Evolutionary conservation across 2,888 invertebrate species (phyloP).

Genomic region (Cosmorhoe ocellata): DNA sequence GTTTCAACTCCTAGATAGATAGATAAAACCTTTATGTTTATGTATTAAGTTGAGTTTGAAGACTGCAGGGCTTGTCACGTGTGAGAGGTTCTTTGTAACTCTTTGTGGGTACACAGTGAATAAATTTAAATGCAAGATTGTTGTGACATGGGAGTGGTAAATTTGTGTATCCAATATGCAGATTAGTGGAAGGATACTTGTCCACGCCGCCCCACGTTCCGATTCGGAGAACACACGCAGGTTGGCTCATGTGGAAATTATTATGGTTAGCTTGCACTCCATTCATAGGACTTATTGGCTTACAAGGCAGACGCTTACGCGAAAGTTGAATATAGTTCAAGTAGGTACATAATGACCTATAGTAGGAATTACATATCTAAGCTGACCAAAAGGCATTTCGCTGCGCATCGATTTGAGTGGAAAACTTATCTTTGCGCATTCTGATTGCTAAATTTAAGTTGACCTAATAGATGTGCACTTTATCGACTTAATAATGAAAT

Average conservation of each 20-base stretch:
- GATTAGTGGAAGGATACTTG: slow-evolving; percentile 72
- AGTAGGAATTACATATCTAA: too few relatives aligned
- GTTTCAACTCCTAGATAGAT: slow-evolving; percentile 34
- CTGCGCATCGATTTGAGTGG: too few relatives aligned
- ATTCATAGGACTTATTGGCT: slow-evolving; percentile 24
- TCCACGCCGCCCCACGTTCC: slow-evolving; percentile 62
- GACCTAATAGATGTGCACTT: too few relatives aligned
- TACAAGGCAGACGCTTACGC: slow-evolving; percentile 24
- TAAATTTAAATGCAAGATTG: slow-evolving; percentile 33
- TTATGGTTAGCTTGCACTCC: slow-evolving; percentile 62
- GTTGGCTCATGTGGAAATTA: slow-evolving; percentile 57
- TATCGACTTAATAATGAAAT: too few relatives aligned
- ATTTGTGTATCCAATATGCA: slow-evolving; percentile 67
- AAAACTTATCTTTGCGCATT: too few relatives aligned
- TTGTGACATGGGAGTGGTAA: slow-evolving; percentile 40
- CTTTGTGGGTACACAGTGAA: slow-evolving; percentile 33
- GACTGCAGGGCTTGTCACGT: slow-evolving; percentile 15
- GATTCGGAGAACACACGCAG: slow-evolving; percentile 58
- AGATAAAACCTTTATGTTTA: slow-evolving; percentile 35
- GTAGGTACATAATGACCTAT: too few relatives aligned
- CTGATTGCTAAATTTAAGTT: too few relatives aligned
- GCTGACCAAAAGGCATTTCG: too few relatives aligned
- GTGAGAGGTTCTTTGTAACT: slow-evolving; percentile 18
- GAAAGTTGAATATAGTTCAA: not conserved
- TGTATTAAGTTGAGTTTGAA: slow-evolving; percentile 28